Percentiles rank a stretch among this genome's conserved stretches.
These are phyloP conservation scores for Graphium colonna DNA, from an alignment of 2,888 invertebrate genomes.

Conservation along the genomic window DNA sequence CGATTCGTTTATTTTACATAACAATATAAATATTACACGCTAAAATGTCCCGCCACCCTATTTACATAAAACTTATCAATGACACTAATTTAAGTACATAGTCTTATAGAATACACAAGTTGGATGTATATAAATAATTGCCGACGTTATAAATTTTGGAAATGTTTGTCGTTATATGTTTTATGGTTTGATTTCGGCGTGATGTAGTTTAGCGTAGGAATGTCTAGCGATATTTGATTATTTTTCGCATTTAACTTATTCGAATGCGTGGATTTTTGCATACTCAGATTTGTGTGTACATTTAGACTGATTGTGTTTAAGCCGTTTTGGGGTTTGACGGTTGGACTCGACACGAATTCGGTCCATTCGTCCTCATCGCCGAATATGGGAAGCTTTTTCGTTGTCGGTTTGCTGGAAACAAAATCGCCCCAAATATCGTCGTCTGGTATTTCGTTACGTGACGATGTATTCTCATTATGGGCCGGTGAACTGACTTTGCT, in stretches of 20 bases:
- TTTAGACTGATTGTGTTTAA: slow-evolving; percentile 72
- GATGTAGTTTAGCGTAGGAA: slow-evolving; percentile 69
- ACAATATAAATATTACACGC: slow-evolving; percentile 36
- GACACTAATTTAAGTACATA: slow-evolving; percentile 12
- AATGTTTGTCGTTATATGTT: slow-evolving; percentile 64
- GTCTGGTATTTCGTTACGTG: slow-evolving; percentile 49
- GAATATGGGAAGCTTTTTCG: slow-evolving; percentile 48
- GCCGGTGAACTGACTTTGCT: slow-evolving; percentile 61
- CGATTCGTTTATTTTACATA: slow-evolving; percentile 16
- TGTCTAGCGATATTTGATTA: slow-evolving; percentile 56
- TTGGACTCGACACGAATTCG: slow-evolving; percentile 71
- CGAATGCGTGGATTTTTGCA: slow-evolving; percentile 50
- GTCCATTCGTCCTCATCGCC: slow-evolving; percentile 74
- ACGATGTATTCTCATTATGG: slow-evolving; percentile 43
- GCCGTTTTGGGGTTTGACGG: slow-evolving; percentile 64
- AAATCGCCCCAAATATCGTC: slow-evolving; percentile 83
- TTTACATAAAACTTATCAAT: slow-evolving; percentile 47
- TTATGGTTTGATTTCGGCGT: slow-evolving; percentile 64
- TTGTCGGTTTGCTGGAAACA: slow-evolving; percentile 67
- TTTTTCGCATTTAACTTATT: slow-evolving; percentile 48
- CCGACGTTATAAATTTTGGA: slow-evolving; percentile 76
- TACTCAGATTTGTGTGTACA: slow-evolving; percentile 65
- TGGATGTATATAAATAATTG: slow-evolving; percentile 31
- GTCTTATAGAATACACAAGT: slow-evolving; percentile 30
- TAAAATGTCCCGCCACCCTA: slow-evolving; percentile 51